phyloP scores from a whole-genome alignment of 1,140 invertebrate species.

The Hyles vespertilio region DNA sequence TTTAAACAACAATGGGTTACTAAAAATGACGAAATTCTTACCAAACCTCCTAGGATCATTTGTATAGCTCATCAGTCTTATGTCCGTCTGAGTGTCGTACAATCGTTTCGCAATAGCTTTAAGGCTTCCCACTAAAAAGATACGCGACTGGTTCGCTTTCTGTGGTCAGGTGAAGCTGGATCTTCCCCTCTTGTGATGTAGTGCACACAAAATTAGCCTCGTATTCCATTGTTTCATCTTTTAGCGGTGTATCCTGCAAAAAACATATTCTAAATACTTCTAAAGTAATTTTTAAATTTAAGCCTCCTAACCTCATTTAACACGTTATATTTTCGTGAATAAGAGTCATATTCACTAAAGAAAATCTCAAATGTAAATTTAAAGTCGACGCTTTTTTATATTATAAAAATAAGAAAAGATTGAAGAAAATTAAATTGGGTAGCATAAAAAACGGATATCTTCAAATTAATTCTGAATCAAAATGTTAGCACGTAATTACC shows the following conservation, averaged over 20 bases:
- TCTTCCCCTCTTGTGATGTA: slow-evolving; percentile 75
- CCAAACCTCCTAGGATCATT: slow-evolving; percentile 82
- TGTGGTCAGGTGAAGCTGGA: slow-evolving; percentile 86
- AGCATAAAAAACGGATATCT: too few species aligned
- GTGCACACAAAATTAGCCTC: slow-evolving; percentile 87
- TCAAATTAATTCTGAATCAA: too few species aligned
- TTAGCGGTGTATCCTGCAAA: slow-evolving; percentile 62
- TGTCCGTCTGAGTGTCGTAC: slow-evolving; percentile 83
- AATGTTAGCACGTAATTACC: too few species aligned
- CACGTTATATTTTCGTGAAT: too few species aligned
- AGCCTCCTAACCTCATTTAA: too few species aligned
- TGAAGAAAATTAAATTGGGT: too few species aligned
- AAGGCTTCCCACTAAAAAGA: slow-evolving; percentile 84
- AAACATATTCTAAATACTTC: slow-evolving; percentile 37
- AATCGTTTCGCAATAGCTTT: slow-evolving; percentile 84
- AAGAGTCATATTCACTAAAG: too few species aligned
- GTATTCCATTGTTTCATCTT: slow-evolving; percentile 78
- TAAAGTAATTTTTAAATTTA: too few species aligned
- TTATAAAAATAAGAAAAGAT: too few species aligned
- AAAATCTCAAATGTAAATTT: too few species aligned
- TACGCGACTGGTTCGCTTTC: slow-evolving; percentile 86
- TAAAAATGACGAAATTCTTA: slow-evolving; percentile 45
- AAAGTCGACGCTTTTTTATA: too few species aligned
- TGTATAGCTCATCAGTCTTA: slow-evolving; percentile 79
- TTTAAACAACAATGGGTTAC: too few species aligned